Base-by-base conservation (phyloP, 92 coral and sea anemone species). In the Siderastrea siderea region DNA sequence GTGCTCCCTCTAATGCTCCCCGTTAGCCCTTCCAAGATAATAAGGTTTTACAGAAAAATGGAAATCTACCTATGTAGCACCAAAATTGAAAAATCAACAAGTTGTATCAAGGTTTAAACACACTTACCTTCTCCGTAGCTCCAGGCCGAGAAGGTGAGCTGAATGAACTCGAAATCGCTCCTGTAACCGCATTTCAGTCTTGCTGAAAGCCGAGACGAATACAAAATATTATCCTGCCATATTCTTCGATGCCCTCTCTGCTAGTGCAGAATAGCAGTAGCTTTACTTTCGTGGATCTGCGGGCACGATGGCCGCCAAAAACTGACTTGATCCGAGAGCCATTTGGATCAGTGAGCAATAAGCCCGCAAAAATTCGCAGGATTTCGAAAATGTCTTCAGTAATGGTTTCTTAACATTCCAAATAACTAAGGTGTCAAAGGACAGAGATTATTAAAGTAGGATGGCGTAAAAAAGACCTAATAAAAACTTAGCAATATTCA, bases 401-500 rank as follows among this genome's bases (percentile, higher is more conserved):
- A 63, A 58, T 58, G 6, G 16, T 6, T 1, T 58, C 62, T 58
- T 58, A 58, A 58, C 62, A 58, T 15, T 58, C 15, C 15, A 58
- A 58, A 58, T 15, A 58, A 15, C 62, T 58, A 58, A 15, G 15
- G 62, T 58, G 15, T 15, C 62, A 63, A 63, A 63, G 68, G 26
- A 63, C 68, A 63, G 68, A 63, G 68, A 15, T 63, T n/a, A 17
- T 63, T 17, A 63, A 63, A 63, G 68, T 6, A 63, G 68, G 68
- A 17, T 63, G 45, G 68, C n/a, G n/a, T 15, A 63, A n/a, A 63
- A 10, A n/a, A 10, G 3, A n/a, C 68, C n/a, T 5, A 17, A 63
- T 63, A 3, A 14, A 63, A n/a, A 63, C 45, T 63, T n/a, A 17
- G 7, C 43, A 13, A 63, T n/a, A 6, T 5, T 63, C n/a, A 63